Base-by-base conservation (phyloP, 2,888 invertebrate species). In the Barypeithes pellucidus region DNA sequence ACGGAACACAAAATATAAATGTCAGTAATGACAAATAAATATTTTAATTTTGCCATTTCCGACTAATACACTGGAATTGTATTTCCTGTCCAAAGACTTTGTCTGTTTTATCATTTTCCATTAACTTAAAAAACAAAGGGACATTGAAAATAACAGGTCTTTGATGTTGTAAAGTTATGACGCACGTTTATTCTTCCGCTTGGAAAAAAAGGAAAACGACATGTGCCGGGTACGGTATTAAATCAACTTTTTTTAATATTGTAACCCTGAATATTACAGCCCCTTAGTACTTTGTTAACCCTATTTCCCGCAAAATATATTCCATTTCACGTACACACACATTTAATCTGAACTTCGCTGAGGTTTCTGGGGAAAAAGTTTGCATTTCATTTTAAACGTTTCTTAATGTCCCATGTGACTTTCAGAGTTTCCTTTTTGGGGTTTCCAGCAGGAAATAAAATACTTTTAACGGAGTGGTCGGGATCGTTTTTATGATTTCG, bases 351-450 rank as follows among this genome's bases (percentile, higher is more conserved):
- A 60, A 61, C 59, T 18, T 22, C 29, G 61, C 36, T 45, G 60
- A 36, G 69, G 45, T 47, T 70, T 22, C 14, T 43, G 41, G 43
- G 50, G 16, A 62, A 69, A 63, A 70, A 70, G 69, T 70, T 41
- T 63, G 63, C 69, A 70, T 70, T 63, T 54, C 69, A 70, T 70
- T 70, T 70, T 70, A 70, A 70, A 70, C 68, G 68, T 43, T 68
- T 47, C 36, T 61, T 68, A 61, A 68, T 70, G 63, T 52, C 62
- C 69, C 54, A 62, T 63, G 69, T 57, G 69, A 63, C 22, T 70
- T 63, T 62, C 43, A 43, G 69, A 62, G 69, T 45, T 70, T 70
- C 69, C 63, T 70, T 45, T 67, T 70, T 57, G 63, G 45, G 57
- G 62, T 45, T 43, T 59, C 54, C 57, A 33, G 43, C n/a, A 52